Percentiles rank a stretch among this genome's conserved stretches.
Conservation (phyloP, 2,797 vertebrate species). For the Sparidentex hasta region DNA sequence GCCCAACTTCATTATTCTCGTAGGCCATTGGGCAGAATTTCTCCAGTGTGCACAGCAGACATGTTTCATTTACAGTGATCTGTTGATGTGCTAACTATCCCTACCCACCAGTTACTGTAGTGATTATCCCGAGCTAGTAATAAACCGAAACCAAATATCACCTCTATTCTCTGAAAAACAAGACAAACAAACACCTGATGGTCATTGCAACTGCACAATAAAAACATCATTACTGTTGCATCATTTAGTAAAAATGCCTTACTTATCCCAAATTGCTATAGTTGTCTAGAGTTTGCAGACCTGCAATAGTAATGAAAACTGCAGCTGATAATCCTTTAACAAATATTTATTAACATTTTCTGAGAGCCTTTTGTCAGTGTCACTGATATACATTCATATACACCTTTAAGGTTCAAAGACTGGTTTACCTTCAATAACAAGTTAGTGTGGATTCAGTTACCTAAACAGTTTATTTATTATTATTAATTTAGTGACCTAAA, state of each 20-base stretch:
- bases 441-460: background rate
- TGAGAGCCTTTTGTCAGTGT: too few species aligned
- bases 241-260: conserved; percentile 12
- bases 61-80: conserved; percentile 7
- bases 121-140: background rate
- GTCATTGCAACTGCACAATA: conserved; percentile 15
- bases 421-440: background rate
- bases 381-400: background rate
- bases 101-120: background rate
- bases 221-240: conserved; percentile 11
- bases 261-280: background rate
- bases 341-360: background rate
- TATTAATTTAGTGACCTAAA: background rate
- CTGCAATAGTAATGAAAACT: background rate
- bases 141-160: conserved; percentile 1
- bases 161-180: background rate
- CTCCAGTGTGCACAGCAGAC: background rate
- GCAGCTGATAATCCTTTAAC: background rate
- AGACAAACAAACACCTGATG: background rate
- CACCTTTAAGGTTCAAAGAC: background rate
- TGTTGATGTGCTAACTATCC: background rate
- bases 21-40: background rate
- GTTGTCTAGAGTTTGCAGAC: conserved; percentile 5
- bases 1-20: background rate
- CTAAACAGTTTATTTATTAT: too few species aligned